These are phyloP conservation scores for human DNA, from an alignment of 2,113 vertebrate species.

Conservation along the genomic window GRCh38 chr5:51917501-51918000, in stretches of 20 bases:
- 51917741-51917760: conserved; percentile 66
- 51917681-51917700: not conserved
- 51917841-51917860: conserved; percentile 87
- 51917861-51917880: conserved; percentile 80
- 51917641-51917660: not conserved
- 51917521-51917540: not conserved
- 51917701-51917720: not conserved
- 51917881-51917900: conserved; percentile 84
- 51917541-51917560: not conserved
- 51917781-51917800: conserved; percentile 80
- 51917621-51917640: not conserved
- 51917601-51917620: not conserved
- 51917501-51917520: not conserved
- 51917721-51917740: conserved; percentile 5
- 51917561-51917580: not conserved
- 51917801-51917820: conserved; percentile 85
- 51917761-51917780: conserved; percentile 61
- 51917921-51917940: conserved; percentile 88
- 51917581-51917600: not conserved
- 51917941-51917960: conserved; percentile 80
- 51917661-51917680: not conserved
- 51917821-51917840: conserved; percentile 86
- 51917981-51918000: conserved; percentile 79
- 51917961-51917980: conserved; percentile 79
- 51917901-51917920: conserved; percentile 86